phyloP scores from a whole-genome alignment of 2,113 vertebrate species.

The Gopherus evgoodei region DNA sequence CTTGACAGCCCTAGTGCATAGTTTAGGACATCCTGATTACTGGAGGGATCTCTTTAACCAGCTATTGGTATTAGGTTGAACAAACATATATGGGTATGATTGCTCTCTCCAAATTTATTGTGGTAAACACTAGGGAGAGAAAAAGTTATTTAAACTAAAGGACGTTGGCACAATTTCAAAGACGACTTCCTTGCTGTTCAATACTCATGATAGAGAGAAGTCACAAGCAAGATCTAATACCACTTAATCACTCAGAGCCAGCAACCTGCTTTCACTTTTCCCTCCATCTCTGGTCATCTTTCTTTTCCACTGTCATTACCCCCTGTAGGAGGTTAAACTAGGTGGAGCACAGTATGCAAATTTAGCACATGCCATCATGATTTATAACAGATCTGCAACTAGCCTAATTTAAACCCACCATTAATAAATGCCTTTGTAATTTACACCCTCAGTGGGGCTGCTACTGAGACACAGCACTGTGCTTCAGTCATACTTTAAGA shows the following conservation, averaged over 20 bases:
- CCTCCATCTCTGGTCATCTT: not conserved
- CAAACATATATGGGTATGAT: not conserved
- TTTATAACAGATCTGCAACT: not conserved
- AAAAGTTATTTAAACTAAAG: not conserved
- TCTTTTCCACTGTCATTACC: conserved; percentile 13
- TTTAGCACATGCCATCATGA: not conserved
- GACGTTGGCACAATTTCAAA: not conserved
- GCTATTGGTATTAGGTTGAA: not conserved
- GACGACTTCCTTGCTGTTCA: conserved; percentile 11
- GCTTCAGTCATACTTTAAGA: not conserved
- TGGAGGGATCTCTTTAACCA: not conserved
- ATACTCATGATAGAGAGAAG: not conserved
- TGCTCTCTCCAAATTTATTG: not conserved
- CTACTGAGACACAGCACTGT: not conserved
- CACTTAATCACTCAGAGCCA: conserved; percentile 15
- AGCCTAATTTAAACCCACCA: not conserved
- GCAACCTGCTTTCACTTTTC: conserved; percentile 1
- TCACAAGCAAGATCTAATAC: conserved; percentile 6
- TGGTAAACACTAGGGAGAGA: not conserved
- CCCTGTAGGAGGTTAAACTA: not conserved
- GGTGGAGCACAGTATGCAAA: not conserved
- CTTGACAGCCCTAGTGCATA: no score
- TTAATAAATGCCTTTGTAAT: fast-evolving
- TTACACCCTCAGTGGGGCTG: not conserved
- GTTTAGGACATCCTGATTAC: not conserved